phyloP scores from a whole-genome alignment of 2,797 vertebrate genomes.

The Bovichtus diacanthus region DNA sequence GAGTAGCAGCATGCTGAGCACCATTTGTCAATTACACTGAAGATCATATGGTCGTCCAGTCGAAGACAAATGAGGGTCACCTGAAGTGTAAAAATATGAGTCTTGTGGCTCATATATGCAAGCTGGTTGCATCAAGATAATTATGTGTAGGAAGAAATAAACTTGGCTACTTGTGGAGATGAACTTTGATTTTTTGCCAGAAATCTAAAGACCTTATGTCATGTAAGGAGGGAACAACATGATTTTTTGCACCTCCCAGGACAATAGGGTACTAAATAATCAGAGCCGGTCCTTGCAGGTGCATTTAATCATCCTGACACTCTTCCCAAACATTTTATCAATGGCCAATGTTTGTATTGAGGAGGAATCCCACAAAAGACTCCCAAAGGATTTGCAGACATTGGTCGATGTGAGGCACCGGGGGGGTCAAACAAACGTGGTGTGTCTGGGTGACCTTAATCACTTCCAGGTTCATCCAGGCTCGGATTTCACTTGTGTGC shows the following conservation, averaged over 20 bases:
- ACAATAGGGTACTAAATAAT: constrained; percentile 48
- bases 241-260: constrained; percentile 27
- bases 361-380: constrained; percentile 76
- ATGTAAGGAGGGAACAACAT: constrained; percentile 20
- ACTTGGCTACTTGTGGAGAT: neutral
- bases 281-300: constrained; percentile 23
- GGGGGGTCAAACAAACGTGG: constrained; percentile 83
- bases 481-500: constrained; percentile 86
- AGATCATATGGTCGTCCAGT: constrained; percentile 52
- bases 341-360: constrained; percentile 72
- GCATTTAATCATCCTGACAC: constrained; percentile 70
- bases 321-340: constrained; percentile 59
- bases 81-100: constrained; percentile 14
- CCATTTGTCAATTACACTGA: constrained; percentile 73
- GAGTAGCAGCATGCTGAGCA: constrained; percentile 55
- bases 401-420: constrained; percentile 73
- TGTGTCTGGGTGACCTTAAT: constrained; percentile 86
- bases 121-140: constrained; percentile 16
- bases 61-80: constrained; percentile 44
- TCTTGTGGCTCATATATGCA: constrained; percentile 12
- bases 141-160: neutral
- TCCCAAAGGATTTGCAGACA: constrained; percentile 73
- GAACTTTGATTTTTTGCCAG: constrained; percentile 30
- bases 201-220: constrained; percentile 29
- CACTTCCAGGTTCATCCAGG: constrained; percentile 85